Evolutionary conservation across 2,888 invertebrate genomes (phyloP).

Genomic region (Smittia aterrima): DNA sequence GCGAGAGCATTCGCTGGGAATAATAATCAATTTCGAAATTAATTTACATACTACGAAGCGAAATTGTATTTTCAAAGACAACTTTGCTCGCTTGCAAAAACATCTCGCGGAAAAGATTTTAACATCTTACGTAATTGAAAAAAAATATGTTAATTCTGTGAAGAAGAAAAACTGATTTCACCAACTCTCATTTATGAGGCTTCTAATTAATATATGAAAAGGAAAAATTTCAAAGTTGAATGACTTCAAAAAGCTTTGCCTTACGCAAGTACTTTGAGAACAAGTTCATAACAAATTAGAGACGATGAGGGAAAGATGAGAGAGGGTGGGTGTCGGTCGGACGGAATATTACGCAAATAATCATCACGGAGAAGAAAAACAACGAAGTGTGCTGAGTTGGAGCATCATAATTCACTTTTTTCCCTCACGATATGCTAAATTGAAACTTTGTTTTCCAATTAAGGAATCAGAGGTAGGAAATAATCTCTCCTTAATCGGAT

Average conservation of each 20-base stretch:
- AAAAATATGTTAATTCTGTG: constrained; percentile 1
- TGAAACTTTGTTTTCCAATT: constrained; percentile 26
- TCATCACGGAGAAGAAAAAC: neutral
- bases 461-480: neutral
- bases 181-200: neutral
- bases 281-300: constrained; percentile 1
- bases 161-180: neutral
- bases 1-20: neutral
- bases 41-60: constrained; percentile 13
- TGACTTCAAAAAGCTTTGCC: constrained; percentile 3
- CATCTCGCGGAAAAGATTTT: neutral
- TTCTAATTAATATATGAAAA: neutral
- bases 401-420: neutral
- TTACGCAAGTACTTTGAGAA: neutral
- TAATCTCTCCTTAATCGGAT: constrained; percentile 24
- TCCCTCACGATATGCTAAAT: neutral
- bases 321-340: neutral
- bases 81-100: neutral
- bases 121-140: constrained; percentile 3
- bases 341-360: neutral
- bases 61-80: neutral
- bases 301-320: neutral
- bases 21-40: constrained; percentile 20
- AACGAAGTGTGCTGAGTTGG: neutral
- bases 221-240: constrained; percentile 7